These are phyloP conservation scores for Petrocephalus schoutedeni DNA, from an alignment of 2,797 vertebrate species.

Conservation along the genomic window DNA sequence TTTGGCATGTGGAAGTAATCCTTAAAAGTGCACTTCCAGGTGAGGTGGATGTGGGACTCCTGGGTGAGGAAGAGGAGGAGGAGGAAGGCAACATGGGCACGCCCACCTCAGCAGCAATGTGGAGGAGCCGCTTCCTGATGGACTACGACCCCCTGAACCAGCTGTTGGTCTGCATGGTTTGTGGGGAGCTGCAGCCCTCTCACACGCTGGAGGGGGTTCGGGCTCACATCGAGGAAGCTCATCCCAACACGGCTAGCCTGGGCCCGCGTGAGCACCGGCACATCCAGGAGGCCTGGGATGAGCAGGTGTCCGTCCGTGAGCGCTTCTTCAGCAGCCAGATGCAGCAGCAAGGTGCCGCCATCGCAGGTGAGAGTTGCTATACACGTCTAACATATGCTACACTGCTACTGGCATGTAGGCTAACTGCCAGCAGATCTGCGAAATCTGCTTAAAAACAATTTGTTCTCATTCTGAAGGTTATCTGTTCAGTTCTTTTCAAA, in stretches of 20 bases:
- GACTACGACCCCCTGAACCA: conserved; percentile 80
- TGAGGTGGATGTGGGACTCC: conserved; percentile 40
- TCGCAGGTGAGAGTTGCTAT: conserved; percentile 44
- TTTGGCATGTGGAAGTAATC: not conserved
- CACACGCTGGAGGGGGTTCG: conserved; percentile 70
- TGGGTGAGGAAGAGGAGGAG: conserved; percentile 33
- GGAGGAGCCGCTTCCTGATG: conserved; percentile 78
- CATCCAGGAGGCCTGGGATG: conserved; percentile 76
- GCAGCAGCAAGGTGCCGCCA: conserved; percentile 51
- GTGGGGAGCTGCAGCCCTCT: conserved; percentile 74
- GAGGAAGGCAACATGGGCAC: conserved; percentile 36
- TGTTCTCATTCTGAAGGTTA: not conserved
- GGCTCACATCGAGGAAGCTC: conserved; percentile 75
- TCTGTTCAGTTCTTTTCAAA: not conserved
- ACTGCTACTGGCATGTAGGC: not conserved
- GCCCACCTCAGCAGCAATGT: conserved; percentile 44
- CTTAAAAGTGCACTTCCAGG: conserved; percentile 37
- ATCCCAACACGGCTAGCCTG: conserved; percentile 70
- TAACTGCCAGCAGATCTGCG: not conserved
- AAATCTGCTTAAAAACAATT: not conserved
- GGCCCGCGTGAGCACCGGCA: conserved; percentile 58
- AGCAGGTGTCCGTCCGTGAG: conserved; percentile 66
- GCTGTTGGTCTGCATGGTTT: conserved; percentile 85
- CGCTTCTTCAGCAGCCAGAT: conserved; percentile 71
- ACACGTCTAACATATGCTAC: not conserved